Evolutionary conservation across 2,797 vertebrate genomes (phyloP).

Genomic region (Onychomys arenicola): DNA sequence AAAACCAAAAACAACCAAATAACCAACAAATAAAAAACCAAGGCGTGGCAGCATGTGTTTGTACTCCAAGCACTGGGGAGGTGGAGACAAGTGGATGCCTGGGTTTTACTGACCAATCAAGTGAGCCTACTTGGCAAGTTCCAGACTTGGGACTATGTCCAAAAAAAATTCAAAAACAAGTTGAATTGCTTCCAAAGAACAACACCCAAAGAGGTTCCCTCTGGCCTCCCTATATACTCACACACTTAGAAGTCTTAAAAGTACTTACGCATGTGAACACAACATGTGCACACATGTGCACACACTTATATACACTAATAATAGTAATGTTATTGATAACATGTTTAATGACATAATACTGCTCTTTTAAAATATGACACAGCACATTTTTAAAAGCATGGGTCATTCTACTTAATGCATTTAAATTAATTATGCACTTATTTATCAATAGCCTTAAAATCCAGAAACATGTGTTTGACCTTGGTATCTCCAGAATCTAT

Average conservation of each 20-base stretch:
- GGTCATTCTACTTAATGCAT: neutral
- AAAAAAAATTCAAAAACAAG: neutral
- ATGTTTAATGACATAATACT: conserved; percentile 1
- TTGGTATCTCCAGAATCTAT: neutral
- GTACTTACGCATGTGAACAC: neutral
- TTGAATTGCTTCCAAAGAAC: neutral
- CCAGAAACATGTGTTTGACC: neutral
- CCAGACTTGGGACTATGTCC: neutral
- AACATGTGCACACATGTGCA: neutral
- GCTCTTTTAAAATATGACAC: conserved; percentile 44
- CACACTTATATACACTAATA: neutral
- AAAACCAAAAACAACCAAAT: neutral
- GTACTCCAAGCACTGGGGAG: neutral
- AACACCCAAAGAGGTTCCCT: neutral
- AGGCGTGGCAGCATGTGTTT: neutral
- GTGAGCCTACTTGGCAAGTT: neutral
- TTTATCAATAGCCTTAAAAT: neutral
- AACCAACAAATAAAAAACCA: neutral
- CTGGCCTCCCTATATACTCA: neutral
- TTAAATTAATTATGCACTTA: conserved; percentile 21
- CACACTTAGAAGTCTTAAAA: neutral
- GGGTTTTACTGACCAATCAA: neutral
- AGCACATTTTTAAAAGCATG: neutral
- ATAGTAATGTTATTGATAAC: neutral
- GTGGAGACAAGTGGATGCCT: neutral